Evolutionary conservation across 2,113 vertebrate species (phyloP).

Genomic region (Paramormyrops kingsleyae): DNA sequence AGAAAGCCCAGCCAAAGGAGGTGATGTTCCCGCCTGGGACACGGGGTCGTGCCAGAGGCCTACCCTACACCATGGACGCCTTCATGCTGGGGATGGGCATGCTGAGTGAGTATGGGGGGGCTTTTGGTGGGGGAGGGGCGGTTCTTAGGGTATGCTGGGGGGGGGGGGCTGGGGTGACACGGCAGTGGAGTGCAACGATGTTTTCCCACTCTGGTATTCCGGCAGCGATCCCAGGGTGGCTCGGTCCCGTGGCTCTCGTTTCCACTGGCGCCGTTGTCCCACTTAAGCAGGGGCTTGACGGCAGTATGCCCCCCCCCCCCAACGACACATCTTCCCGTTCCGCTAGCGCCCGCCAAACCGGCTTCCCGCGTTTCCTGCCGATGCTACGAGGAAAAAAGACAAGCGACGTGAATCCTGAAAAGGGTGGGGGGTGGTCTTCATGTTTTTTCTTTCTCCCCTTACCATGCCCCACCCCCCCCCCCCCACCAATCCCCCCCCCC

Average conservation of each 20-base stretch:
- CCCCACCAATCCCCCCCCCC: constrained; percentile 21
- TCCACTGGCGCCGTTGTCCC: background rate
- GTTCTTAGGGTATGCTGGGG: background rate
- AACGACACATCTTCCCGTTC: background rate
- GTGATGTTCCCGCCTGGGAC: constrained; percentile 91
- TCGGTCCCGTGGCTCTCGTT: background rate
- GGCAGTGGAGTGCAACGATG: background rate
- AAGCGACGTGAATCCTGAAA: background rate
- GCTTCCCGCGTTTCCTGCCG: constrained; percentile 27
- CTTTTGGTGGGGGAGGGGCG: background rate
- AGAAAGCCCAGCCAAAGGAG: constrained; percentile 91
- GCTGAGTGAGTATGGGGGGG: constrained; percentile 73
- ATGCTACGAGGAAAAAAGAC: constrained; percentile 25
- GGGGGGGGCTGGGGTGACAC: background rate
- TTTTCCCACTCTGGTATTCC: background rate
- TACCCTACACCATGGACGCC: constrained; percentile 87
- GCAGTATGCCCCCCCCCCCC: background rate
- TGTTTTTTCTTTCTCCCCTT: constrained; percentile 10
- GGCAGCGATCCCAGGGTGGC: background rate
- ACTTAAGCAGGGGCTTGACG: background rate
- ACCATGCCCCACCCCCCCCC: constrained; percentile 13
- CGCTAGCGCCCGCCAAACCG: background rate
- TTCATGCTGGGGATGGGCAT: constrained; percentile 92
- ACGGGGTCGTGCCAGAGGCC: constrained; percentile 77
- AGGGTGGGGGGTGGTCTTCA: background rate